Percentiles rank a stretch among this genome's conserved stretches.
Conservation (phyloP, 2,797 vertebrate species). For the Sebastes diaconus region DNA sequence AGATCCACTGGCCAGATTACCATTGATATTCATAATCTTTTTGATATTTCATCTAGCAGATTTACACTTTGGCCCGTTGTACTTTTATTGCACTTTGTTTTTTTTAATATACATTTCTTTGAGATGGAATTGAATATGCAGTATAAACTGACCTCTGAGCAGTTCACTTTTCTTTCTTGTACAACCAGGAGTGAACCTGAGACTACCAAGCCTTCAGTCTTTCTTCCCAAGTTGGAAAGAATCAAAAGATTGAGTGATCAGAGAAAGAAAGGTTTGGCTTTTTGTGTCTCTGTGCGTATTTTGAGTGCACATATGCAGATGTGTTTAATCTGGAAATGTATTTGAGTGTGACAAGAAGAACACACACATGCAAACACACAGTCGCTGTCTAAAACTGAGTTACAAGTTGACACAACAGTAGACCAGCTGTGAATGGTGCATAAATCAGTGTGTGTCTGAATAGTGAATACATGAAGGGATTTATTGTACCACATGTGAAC, state of each 20-base stretch:
- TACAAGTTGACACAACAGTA: conserved; percentile 37
- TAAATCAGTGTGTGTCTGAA: conserved; percentile 36
- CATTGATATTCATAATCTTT: not conserved
- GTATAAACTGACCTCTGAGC: not conserved
- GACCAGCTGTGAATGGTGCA: conserved; percentile 37
- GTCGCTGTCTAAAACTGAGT: conserved; percentile 12
- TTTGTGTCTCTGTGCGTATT: not conserved
- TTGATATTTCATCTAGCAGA: not conserved
- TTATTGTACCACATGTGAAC: conserved; percentile 47
- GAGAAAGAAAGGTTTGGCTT: not conserved
- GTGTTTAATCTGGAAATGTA: conserved; percentile 38
- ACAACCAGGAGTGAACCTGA: not conserved
- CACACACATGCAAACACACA: conserved; percentile 12
- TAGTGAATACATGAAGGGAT: conserved; percentile 23
- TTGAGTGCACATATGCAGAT: not conserved
- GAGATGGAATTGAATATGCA: not conserved
- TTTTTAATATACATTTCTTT: not conserved
- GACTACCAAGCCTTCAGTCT: not conserved
- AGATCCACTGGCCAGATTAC: not conserved
- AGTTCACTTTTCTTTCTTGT: not conserved
- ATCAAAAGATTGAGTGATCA: not conserved
- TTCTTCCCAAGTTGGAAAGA: not conserved
- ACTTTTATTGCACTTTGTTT: not conserved
- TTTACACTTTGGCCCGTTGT: not conserved
- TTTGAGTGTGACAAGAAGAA: conserved; percentile 39